Percentiles rank a stretch among this genome's conserved stretches.
Conservation (phyloP, 2,888 invertebrate genomes). For the Apamea monoglypha region DNA sequence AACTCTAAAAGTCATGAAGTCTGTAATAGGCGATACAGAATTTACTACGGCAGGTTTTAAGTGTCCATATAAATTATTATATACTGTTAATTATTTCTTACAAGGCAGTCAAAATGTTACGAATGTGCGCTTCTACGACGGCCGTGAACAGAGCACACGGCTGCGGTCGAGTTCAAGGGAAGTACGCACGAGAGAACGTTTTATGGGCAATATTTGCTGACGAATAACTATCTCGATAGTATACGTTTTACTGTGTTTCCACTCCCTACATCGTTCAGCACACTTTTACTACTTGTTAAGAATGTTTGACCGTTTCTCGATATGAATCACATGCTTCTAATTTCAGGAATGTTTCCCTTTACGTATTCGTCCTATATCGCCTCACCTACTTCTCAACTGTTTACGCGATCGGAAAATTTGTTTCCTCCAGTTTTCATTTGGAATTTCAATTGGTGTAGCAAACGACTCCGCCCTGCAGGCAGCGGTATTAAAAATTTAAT, state of each 20-base stretch:
- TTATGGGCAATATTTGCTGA: constrained; percentile 61
- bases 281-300: constrained; percentile 52
- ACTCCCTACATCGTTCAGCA: constrained; percentile 38
- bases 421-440: constrained; percentile 49
- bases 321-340: constrained; percentile 62
- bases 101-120: constrained; percentile 48
- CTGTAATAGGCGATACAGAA: constrained; percentile 16
- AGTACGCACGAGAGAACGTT: constrained; percentile 64
- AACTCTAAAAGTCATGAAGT: constrained; percentile 1
- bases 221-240: constrained; percentile 57
- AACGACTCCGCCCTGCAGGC: constrained; percentile 34
- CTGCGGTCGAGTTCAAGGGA: constrained; percentile 77
- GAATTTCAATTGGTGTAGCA: constrained; percentile 55
- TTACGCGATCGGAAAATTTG: constrained; percentile 39
- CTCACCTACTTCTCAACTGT: constrained; percentile 59
- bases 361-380: constrained; percentile 57
- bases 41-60: constrained; percentile 14
- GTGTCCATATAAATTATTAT: constrained; percentile 44
- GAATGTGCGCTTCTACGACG: constrained; percentile 54
- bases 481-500: constrained; percentile 62
- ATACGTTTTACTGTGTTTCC: constrained; percentile 37
- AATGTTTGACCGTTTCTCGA: constrained; percentile 66
- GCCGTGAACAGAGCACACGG: constrained; percentile 66
- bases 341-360: constrained; percentile 63
- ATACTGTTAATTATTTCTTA: constrained; percentile 58